A percentile compares a stretch with the other conserved stretches of the same genome.
phyloP scores from a whole-genome alignment of 2,888 invertebrate genomes.

The Gryllus longicercus region DNA sequence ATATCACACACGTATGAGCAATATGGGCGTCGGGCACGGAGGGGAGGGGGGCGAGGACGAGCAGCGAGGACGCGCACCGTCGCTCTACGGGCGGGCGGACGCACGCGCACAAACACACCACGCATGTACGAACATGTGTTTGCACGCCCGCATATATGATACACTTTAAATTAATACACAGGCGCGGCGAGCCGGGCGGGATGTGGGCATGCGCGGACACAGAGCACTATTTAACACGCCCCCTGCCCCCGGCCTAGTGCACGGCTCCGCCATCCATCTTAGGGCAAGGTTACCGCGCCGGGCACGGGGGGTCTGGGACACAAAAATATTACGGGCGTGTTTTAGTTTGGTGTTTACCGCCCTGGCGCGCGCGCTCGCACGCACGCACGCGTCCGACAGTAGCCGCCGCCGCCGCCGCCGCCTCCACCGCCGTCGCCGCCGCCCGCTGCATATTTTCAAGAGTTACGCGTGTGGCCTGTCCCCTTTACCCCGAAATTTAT shows the following conservation, averaged over 20 bases:
- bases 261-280: slow-evolving; percentile 3
- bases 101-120: slow-evolving; percentile 12
- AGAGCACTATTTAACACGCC: slow-evolving; percentile 2
- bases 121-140: slow-evolving; percentile 29
- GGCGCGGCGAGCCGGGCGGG: not conserved
- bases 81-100: not conserved
- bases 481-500: slow-evolving; percentile 10
- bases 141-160: slow-evolving; percentile 12
- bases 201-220: not conserved
- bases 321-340: slow-evolving; percentile 17
- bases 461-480: not conserved
- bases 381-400: not conserved
- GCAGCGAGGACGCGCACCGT: not conserved
- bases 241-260: not conserved
- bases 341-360: not conserved
- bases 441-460: slow-evolving; percentile 2
- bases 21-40: not conserved
- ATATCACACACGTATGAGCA: slow-evolving; percentile 17
- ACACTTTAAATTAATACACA: slow-evolving; percentile 10
- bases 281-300: not conserved
- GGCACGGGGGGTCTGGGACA: not conserved
- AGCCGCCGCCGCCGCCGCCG: not conserved
- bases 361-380: not conserved
- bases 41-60: not conserved
- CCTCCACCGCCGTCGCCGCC: not conserved